phyloP scores from a whole-genome alignment of 2,888 invertebrate genomes.

The Aplocera efformata region DNA sequence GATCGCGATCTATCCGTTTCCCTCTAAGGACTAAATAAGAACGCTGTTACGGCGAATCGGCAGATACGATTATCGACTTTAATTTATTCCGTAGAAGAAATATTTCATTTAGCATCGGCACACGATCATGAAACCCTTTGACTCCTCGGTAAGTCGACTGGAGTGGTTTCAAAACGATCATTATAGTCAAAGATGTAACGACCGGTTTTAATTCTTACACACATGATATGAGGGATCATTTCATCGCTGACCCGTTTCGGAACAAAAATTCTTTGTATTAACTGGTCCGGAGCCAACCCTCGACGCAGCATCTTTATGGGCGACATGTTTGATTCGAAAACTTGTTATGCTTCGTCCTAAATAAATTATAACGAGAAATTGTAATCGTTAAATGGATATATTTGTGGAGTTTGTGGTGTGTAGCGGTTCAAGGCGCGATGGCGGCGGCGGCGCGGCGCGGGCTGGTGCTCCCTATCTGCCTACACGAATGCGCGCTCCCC shows the following conservation, averaged over 20 bases:
- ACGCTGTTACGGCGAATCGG: slow-evolving; percentile 50
- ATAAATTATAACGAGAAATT: slow-evolving; percentile 81
- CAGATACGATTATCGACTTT: slow-evolving; percentile 76
- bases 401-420: slow-evolving; percentile 68
- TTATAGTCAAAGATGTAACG: slow-evolving; percentile 59
- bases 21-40: slow-evolving; percentile 65
- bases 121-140: slow-evolving; percentile 74
- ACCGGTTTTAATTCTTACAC: slow-evolving; percentile 78
- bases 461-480: slow-evolving; percentile 55
- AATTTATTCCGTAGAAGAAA: slow-evolving; percentile 77
- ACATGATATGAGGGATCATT: slow-evolving; percentile 69
- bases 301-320: slow-evolving; percentile 78
- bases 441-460: slow-evolving; percentile 29
- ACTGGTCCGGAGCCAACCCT: slow-evolving; percentile 71
- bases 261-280: slow-evolving; percentile 72
- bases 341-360: slow-evolving; percentile 79
- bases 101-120: slow-evolving; percentile 71
- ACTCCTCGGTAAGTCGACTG: slow-evolving; percentile 50
- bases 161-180: slow-evolving; percentile 71
- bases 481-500: slow-evolving; percentile 70
- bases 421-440: slow-evolving; percentile 44
- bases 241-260: slow-evolving; percentile 47
- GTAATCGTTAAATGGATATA: slow-evolving; percentile 79
- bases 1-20: slow-evolving; percentile 77
- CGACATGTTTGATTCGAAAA: slow-evolving; percentile 80